Percentiles rank a stretch among this genome's conserved stretches.
Conservation (phyloP, 1,140 invertebrate genomes). For the Ceratosolen fusciceps region DNA sequence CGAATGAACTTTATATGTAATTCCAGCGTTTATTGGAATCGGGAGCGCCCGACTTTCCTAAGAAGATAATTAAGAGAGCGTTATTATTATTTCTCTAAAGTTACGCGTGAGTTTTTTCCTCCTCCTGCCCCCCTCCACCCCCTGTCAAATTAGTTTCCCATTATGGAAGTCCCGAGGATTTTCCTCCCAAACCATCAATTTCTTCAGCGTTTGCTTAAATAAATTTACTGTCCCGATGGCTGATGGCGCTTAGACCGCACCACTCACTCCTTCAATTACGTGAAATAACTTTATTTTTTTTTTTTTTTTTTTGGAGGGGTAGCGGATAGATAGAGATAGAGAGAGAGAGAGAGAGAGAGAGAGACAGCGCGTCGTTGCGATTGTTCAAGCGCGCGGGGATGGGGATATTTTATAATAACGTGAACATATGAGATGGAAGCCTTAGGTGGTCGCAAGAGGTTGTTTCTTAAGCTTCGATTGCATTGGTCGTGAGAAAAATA, state of each 20-base stretch:
- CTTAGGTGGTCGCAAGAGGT: neutral
- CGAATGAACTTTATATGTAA: neutral
- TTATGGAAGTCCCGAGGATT: neutral
- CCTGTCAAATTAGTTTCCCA: neutral
- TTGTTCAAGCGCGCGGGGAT: too few species aligned
- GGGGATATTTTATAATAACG: constrained; percentile 3
- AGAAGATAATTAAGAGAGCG: neutral
- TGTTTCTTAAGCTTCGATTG: constrained; percentile 10
- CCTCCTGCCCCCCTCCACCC: too few species aligned
- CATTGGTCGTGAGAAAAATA: neutral
- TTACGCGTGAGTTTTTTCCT: neutral
- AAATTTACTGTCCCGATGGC: neutral
- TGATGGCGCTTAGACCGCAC: neutral
- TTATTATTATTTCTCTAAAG: neutral
- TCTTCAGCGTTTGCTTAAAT: neutral
- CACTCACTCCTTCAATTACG: neutral
- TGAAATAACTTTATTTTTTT: neutral
- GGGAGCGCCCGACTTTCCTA: neutral
- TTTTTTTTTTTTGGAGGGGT: too few species aligned
- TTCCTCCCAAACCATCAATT: neutral
- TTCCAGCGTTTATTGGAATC: neutral
- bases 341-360: too few species aligned
- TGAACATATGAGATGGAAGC: neutral
- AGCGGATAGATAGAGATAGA: too few species aligned
- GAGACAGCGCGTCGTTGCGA: too few species aligned